These are phyloP conservation scores for Conomelus anceps DNA, from an alignment of 2,888 invertebrate species.

Conservation along the genomic window DNA sequence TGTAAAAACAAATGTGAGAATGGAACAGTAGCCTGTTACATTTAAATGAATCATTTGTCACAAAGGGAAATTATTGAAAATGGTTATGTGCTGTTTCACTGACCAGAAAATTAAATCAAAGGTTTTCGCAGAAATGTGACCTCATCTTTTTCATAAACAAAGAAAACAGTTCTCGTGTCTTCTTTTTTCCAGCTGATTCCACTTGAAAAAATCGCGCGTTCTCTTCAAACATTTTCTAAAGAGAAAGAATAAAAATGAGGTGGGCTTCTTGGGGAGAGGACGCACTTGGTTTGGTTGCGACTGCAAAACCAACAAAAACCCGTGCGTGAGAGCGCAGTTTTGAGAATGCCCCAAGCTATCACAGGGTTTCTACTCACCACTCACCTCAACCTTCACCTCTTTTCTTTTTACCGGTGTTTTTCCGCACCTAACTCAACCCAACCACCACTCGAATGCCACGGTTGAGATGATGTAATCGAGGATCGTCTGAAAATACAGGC, in stretches of 20 bases:
- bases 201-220: background rate
- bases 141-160: background rate
- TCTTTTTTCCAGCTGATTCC: background rate
- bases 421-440: background rate
- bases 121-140: too few species aligned
- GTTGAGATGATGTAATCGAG: background rate
- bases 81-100: too few species aligned
- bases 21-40: too few species aligned
- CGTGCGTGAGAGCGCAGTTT: background rate
- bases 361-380: background rate
- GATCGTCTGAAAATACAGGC: background rate
- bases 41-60: too few species aligned
- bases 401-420: background rate
- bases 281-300: background rate
- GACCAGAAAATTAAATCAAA: too few species aligned
- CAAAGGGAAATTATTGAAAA: too few species aligned
- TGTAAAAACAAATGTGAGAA: too few species aligned
- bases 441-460: background rate
- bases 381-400: background rate
- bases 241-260: background rate
- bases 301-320: background rate
- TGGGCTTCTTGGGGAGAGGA: background rate
- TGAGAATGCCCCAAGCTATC: background rate
- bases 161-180: background rate
- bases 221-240: background rate